Base-by-base conservation (phyloP, 2,888 invertebrate species). In the Drosophila meridiana region DNA sequence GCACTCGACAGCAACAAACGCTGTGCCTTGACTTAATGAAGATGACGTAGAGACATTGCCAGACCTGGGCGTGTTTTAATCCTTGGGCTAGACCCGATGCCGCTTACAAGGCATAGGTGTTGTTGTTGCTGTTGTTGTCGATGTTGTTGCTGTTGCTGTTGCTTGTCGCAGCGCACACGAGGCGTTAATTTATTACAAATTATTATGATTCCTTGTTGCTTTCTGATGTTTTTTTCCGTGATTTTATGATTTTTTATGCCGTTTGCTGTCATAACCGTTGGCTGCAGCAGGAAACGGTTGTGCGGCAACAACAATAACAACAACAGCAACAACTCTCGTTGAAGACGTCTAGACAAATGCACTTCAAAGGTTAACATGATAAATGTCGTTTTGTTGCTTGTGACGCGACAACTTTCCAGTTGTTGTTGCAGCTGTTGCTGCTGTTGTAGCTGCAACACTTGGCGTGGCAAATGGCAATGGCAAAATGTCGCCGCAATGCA, bases 281-380 rank as follows among this genome's bases (percentile, higher is more conserved):
- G 43, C 78, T 76, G 61, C 60, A 79, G 66, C 73, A 80, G 77
- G 80, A 78, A 78, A 71, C 63, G 45, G 53, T 62, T 58, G 40
- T 64, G 66, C 65, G 66, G 53, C 68, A 81, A 58, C 69, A 75
- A 59, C 48, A 67, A n/a, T 63, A 69, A 55, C 61, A 63, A 38
- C 59, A 74, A 62, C 48, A 70, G 32, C 67, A 73, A 42, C 66
- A 75, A 69, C 61, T 76, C 89, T 82, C 70, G 87, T 80, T 87
- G 90, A 87, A 87, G 87, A 87, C 89, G 87, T 88, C 87, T 88
- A 88, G 87, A 88, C 87, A 88, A 90, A 88, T 88, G 87, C 87
- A 86, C 87, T 88, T 90, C 89, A 88, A 88, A 88, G 90, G 87
- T 87, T 90, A 87, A 87, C 90, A 87, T 87, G 87, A 87, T 90